Evolutionary conservation across 2,797 vertebrate species (phyloP).

Genomic region (Macroramphosus scolopax): DNA sequence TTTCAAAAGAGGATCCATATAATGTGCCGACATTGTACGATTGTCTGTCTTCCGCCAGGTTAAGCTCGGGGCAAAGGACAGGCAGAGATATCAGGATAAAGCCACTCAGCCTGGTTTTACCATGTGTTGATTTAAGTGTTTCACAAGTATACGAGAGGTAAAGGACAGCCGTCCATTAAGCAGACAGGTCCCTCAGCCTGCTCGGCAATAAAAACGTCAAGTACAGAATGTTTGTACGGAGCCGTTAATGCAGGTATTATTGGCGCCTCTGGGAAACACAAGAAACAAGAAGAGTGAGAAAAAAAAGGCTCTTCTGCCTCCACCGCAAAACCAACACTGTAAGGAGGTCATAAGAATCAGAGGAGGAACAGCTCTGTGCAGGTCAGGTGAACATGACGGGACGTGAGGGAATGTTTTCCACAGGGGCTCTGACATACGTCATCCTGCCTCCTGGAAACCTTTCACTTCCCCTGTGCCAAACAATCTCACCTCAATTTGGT

Average conservation of each 20-base stretch:
- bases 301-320: not conserved
- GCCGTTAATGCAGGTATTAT: slow-evolving; percentile 12
- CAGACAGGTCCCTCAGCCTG: not conserved
- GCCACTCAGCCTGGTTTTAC: not conserved
- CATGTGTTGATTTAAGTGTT: not conserved
- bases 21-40: slow-evolving; percentile 7
- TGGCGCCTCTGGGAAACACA: slow-evolving; percentile 13
- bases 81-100: slow-evolving; percentile 3
- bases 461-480: not conserved
- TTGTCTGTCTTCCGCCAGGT: slow-evolving; percentile 6
- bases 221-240: not conserved
- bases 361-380: not conserved
- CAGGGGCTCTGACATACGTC: no score
- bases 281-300: no score
- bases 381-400: no score
- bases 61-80: slow-evolving; percentile 13
- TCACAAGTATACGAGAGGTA: slow-evolving; percentile 6
- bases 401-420: slow-evolving; percentile 21
- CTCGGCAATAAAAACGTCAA: not conserved
- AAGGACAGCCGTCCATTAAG: slow-evolving; percentile 9
- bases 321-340: not conserved
- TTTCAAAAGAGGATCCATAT: slow-evolving; percentile 17
- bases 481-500: no score
- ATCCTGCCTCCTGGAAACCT: not conserved
- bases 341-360: not conserved